Evolutionary conservation across 2,113 vertebrate species (phyloP).

Genomic region (Accipiter virgatus): DNA sequence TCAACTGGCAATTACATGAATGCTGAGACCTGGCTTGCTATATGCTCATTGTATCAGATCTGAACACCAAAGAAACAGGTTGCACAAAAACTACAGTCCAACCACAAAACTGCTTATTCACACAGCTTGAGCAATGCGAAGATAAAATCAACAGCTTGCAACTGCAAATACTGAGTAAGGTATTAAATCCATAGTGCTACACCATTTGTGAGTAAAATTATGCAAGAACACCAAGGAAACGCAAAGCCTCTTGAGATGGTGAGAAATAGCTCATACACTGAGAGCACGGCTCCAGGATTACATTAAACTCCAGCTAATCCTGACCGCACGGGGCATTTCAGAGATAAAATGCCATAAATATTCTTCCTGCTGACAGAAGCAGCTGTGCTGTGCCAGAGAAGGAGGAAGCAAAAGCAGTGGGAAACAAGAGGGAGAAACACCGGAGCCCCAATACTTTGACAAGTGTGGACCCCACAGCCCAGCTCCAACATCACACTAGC

Average conservation of each 20-base stretch:
- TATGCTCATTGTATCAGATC: neutral
- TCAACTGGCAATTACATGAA: neutral
- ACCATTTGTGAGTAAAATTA: neutral
- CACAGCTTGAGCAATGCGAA: neutral
- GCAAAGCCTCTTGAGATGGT: neutral
- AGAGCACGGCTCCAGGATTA: neutral
- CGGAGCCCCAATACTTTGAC: fast-evolving
- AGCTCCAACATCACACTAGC: fast-evolving
- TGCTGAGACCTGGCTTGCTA: neutral
- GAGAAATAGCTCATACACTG: neutral
- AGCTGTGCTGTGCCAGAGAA: neutral
- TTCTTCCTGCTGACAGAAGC: neutral
- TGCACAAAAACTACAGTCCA: neutral
- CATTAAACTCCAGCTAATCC: constrained; percentile 14
- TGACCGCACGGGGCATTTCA: neutral
- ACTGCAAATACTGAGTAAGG: neutral
- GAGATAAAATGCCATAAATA: neutral
- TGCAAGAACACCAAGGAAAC: neutral
- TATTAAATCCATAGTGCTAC: neutral
- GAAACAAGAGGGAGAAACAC: neutral
- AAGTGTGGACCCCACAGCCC: neutral
- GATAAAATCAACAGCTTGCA: neutral
- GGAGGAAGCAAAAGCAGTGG: neutral
- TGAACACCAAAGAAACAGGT: neutral
- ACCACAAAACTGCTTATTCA: neutral